A percentile compares a stretch with the other conserved stretches of the same genome.
These are phyloP conservation scores for Drosophila stalkeri DNA, from an alignment of 2,888 invertebrate species.

Conservation along the genomic window DNA sequence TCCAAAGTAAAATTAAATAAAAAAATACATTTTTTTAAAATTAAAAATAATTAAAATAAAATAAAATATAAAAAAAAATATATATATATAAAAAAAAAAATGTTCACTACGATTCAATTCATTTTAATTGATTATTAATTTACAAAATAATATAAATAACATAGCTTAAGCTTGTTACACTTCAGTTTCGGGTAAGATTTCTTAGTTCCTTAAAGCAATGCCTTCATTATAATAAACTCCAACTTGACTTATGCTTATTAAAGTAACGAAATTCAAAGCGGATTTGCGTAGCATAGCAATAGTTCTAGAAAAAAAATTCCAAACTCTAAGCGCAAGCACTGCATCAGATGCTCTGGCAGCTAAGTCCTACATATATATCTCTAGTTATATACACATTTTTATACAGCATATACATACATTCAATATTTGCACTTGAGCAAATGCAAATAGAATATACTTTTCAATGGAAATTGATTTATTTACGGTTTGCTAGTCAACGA, in stretches of 20 bases:
- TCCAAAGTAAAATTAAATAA: no score
- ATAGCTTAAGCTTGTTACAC: no score
- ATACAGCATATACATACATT: neutral
- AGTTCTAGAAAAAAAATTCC: neutral
- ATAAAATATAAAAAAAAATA: no score
- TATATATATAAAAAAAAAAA: no score
- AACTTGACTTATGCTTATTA: neutral
- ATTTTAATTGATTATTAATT: no score
- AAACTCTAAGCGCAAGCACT: slow-evolving; percentile 11
- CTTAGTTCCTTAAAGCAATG: neutral
- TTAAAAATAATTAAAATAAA: no score
- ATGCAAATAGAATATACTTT: slow-evolving; percentile 64
- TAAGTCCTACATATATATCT: slow-evolving; percentile 22
- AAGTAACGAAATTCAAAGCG: neutral
- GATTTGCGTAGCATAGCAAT: neutral
- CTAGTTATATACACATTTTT: neutral
- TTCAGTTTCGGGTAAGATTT: no score
- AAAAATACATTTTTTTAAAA: no score
- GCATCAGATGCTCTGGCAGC: slow-evolving; percentile 1
- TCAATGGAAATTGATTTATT: slow-evolving; percentile 64
- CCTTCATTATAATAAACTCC: neutral
- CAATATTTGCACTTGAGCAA: slow-evolving; percentile 65
- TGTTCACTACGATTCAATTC: no score
- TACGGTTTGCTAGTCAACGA: slow-evolving; percentile 57
- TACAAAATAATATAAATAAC: no score